phyloP scores from a whole-genome alignment of 2,888 invertebrate species.

The Apamea anceps region DNA sequence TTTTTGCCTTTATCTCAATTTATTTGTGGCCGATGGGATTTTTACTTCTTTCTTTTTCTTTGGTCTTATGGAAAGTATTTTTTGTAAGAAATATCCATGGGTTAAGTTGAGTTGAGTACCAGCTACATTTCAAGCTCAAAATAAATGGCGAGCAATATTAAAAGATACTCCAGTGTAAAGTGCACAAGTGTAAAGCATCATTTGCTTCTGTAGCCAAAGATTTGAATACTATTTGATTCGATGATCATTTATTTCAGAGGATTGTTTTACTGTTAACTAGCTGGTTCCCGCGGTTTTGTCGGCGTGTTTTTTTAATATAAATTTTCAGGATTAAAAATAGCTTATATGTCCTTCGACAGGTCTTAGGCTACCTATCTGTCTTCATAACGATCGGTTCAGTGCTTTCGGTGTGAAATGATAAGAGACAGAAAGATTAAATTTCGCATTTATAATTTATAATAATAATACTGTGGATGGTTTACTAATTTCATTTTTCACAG shows the following conservation, averaged over 20 bases:
- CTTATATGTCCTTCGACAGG: too few species aligned
- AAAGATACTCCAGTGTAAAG: background rate
- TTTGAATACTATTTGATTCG: background rate
- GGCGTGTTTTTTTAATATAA: too few species aligned
- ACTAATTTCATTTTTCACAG: conserved; percentile 4
- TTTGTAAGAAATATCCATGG: background rate
- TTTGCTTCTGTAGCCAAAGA: background rate
- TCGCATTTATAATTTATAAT: background rate
- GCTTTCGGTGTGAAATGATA: background rate
- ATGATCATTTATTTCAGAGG: too few species aligned
- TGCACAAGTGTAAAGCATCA: background rate
- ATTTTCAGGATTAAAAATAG: too few species aligned
- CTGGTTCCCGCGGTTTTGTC: too few species aligned
- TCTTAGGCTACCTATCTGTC: too few species aligned
- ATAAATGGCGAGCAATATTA: background rate
- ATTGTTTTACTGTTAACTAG: background rate
- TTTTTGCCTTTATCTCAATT: too few species aligned
- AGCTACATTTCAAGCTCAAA: background rate
- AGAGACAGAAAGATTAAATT: background rate
- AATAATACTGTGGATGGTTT: background rate
- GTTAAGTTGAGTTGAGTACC: background rate
- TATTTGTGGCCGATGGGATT: background rate
- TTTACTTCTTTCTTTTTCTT: background rate
- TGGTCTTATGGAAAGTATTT: background rate
- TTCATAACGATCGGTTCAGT: background rate